A percentile compares a stretch with the other conserved stretches of the same genome.
Conservation (phyloP, 2,113 vertebrate species). For the Alexandromys fortis region DNA sequence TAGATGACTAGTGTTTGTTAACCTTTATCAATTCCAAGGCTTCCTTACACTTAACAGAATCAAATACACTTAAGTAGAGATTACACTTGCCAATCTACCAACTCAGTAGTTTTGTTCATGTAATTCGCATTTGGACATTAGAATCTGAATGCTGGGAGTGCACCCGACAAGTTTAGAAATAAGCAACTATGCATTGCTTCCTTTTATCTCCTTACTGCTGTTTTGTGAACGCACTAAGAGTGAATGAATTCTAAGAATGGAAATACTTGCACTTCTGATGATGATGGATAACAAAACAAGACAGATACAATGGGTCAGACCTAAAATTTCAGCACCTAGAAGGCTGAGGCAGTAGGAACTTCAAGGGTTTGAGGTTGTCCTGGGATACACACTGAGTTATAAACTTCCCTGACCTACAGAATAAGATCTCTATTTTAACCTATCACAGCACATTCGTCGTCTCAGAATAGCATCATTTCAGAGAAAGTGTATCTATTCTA, state of each 20-base stretch:
- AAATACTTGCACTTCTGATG: not conserved
- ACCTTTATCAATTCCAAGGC: not conserved
- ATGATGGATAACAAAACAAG: not conserved
- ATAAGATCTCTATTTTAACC: not conserved
- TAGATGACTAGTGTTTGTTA: not conserved
- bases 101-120: accelerated
- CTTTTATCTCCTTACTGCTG: not conserved
- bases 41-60: not conserved
- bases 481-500: not conserved
- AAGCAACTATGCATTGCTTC: not conserved
- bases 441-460: not conserved
- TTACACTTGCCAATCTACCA: not conserved
- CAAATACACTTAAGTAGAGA: not conserved
- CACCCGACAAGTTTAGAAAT: not conserved
- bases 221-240: not conserved
- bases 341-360: not conserved
- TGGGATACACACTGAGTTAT: not conserved
- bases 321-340: not conserved
- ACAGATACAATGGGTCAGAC: not conserved
- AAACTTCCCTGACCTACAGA: not conserved
- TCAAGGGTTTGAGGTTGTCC: not conserved
- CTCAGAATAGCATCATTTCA: not conserved
- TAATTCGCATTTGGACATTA: not conserved
- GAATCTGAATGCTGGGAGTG: not conserved
- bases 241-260: not conserved